Conservation (phyloP, 2,888 invertebrate species). For the Ypsolopha scabrella region DNA sequence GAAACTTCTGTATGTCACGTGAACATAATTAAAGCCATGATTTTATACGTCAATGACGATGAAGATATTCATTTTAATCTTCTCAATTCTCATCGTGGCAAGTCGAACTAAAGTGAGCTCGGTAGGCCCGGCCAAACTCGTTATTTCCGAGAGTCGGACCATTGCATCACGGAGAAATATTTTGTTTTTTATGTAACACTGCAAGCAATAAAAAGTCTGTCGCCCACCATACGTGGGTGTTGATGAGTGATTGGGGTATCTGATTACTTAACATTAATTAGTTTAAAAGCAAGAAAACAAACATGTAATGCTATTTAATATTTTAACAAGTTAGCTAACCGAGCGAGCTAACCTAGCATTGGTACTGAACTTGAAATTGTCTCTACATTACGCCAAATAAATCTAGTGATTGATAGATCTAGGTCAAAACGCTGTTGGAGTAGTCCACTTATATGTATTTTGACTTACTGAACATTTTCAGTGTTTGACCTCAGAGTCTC, state of each 20-base stretch:
- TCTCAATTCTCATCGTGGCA: too few relatives aligned
- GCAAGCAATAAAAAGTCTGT: neutral
- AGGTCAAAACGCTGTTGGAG: too few relatives aligned
- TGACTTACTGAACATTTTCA: too few relatives aligned
- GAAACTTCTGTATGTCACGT: conserved; percentile 13
- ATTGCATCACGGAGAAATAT: neutral
- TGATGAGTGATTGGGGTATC: conserved; percentile 10
- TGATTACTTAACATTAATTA: conserved; percentile 12
- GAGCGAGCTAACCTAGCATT: too few relatives aligned
- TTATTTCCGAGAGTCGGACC: neutral
- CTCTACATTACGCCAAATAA: too few relatives aligned
- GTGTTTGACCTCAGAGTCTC: too few relatives aligned
- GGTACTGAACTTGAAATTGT: too few relatives aligned
- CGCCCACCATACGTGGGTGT: conserved; percentile 3
- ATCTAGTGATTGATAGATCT: too few relatives aligned
- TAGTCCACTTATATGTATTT: too few relatives aligned
- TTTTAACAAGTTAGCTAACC: neutral
- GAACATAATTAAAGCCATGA: conserved; percentile 10
- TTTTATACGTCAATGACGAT: neutral
- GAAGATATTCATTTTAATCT: neutral
- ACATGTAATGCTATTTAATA: too few relatives aligned
- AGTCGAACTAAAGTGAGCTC: neutral
- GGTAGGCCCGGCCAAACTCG: neutral
- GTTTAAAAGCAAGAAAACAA: conserved; percentile 14
- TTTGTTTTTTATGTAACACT: neutral